These are phyloP conservation scores for Mamestra configurata DNA, from an alignment of 1,140 invertebrate species.

Conservation along the genomic window DNA sequence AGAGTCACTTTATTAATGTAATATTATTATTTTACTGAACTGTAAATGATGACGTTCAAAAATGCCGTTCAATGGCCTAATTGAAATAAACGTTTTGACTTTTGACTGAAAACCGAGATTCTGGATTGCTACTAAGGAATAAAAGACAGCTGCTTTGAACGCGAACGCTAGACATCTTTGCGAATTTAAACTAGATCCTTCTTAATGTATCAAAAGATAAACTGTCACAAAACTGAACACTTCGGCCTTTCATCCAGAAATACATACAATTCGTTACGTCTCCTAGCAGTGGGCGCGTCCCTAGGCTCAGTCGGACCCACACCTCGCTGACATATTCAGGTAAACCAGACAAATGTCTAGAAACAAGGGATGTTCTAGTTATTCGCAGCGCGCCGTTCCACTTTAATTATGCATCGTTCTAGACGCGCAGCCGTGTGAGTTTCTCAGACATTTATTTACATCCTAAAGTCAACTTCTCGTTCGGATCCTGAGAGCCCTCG, in stretches of 20 bases:
- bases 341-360: conserved; percentile 42
- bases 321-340: conserved; percentile 34
- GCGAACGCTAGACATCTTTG: too few relatives aligned
- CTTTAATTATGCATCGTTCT: conserved; percentile 39
- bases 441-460: conserved; percentile 39
- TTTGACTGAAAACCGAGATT: too few relatives aligned
- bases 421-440: conserved; percentile 1
- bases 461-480: conserved; percentile 26
- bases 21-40: too few relatives aligned
- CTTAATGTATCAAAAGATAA: background rate
- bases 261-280: conserved; percentile 4
- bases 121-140: too few relatives aligned
- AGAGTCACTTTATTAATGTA: too few relatives aligned
- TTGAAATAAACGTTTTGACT: too few relatives aligned
- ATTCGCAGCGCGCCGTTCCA: conserved; percentile 26
- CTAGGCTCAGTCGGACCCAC: conserved; percentile 18
- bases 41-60: too few relatives aligned
- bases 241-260: conserved; percentile 6
- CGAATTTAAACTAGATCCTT: background rate
- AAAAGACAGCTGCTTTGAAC: too few relatives aligned
- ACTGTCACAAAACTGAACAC: background rate
- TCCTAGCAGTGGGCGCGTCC: background rate
- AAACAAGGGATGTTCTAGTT: conserved; percentile 34
- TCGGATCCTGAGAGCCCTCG: conserved; percentile 4
- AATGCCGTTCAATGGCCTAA: too few relatives aligned